Percentiles rank a stretch among this genome's conserved stretches.
Conservation (phyloP, 2,797 vertebrate species). For the Epinephelus coioides region DNA sequence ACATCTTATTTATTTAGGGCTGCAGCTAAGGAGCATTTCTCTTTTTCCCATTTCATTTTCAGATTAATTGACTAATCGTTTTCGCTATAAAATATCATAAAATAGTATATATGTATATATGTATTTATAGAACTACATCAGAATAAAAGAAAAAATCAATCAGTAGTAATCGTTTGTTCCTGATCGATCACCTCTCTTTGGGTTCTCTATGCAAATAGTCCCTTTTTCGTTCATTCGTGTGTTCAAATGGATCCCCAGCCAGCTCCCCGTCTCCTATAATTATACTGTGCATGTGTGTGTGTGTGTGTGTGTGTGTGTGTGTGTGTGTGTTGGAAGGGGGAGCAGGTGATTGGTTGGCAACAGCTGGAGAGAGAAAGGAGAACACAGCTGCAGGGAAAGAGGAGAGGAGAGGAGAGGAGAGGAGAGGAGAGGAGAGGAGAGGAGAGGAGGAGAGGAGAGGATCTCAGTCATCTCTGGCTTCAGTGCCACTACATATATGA, state of each 20-base stretch:
- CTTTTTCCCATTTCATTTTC: not conserved
- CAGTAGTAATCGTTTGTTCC: not conserved
- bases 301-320: slow-evolving; percentile 40
- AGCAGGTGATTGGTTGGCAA: slow-evolving; percentile 83
- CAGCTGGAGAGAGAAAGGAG: slow-evolving; percentile 83
- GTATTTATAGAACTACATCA: not conserved
- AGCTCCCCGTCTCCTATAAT: slow-evolving; percentile 71
- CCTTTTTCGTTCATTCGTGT: slow-evolving; percentile 53
- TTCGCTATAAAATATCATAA: slow-evolving; percentile 1
- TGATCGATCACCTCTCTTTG: slow-evolving; percentile 36
- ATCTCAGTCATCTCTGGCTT: too few relatives aligned
- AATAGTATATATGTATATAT: not conserved
- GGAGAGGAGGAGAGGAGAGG: not conserved
- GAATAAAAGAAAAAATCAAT: not conserved
- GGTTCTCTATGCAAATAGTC: slow-evolving; percentile 53
- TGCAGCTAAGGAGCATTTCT: not conserved
- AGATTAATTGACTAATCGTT: not conserved
- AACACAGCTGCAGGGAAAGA: slow-evolving; percentile 81
- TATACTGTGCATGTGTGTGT: slow-evolving; percentile 58
- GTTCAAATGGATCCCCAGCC: slow-evolving; percentile 67
- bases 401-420: slow-evolving; percentile 5
- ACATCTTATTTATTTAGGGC: not conserved
- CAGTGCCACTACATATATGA: too few relatives aligned
- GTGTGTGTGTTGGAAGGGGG: slow-evolving; percentile 20
- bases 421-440: slow-evolving; percentile 1